Base-by-base conservation (phyloP, 2,888 invertebrate species). In the Lathronympha strigana region DNA sequence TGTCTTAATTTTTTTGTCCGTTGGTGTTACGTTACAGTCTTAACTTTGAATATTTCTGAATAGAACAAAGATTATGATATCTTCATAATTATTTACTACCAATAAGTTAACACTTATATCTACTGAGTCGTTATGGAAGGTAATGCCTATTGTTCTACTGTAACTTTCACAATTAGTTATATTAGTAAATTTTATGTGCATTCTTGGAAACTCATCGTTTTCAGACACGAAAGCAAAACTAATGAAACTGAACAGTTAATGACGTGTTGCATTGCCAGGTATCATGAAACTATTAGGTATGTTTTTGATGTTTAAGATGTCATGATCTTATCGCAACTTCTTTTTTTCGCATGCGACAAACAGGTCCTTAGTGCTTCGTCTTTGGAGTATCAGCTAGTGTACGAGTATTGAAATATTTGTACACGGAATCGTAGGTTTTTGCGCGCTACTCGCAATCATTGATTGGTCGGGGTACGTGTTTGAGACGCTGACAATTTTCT, bases 401-500 rank as follows among this genome's bases (percentile, higher is more conserved):
- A 28, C 45, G 45, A 45, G 62, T 62, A 50, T 31, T 47, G 36
- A 53, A 40, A 31, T 40, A 49, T 66, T 50, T 60, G 25, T 38
- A 38, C 45, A 36, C 45, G 53, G 60, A 64, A 47, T 60, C 21
- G 31, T 40, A 45, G 17, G 53, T 61, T 66, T 53, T 66, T 54
- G 31, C 60, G 38, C 36, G 31, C 31, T 11, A 17, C 11, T 36
- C n/a, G 38, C 28, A 45, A 28, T 58, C 19, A 33, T 53, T 33
- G 58, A 33, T 53, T 25, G 58, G 58, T n/a, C n/a, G n/a, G n/a
- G n/a, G n/a, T 51, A 66, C 54, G 66, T 66, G 66, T 54, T 66
- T 45, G 53, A 49, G 60, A 25, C 38, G 36, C 9, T 60, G 45
- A 36, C 38, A 53, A 28, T 64, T 64, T 60, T 64, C 58, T 64